Evolutionary conservation across 35 echinoderm and acorn worm genomes (phyloP).

Genomic region (Ophiothrix spiculata): DNA sequence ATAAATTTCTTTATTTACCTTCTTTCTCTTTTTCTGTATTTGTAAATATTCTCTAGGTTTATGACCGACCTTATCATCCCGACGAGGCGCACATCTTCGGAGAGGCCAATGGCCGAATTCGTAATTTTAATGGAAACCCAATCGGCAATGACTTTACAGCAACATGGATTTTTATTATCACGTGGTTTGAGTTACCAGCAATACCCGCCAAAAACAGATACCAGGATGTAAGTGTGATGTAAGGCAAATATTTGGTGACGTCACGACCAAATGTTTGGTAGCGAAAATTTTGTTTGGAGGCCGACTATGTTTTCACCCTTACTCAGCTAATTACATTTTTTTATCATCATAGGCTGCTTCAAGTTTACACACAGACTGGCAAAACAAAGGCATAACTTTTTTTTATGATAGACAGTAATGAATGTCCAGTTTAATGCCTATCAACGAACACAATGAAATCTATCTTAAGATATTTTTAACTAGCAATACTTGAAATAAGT

Average conservation of each 20-base stretch:
- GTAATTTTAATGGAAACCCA: background rate
- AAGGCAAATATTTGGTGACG: too few relatives aligned
- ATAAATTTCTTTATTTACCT: too few relatives aligned
- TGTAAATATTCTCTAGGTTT: background rate
- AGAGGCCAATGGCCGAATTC: background rate
- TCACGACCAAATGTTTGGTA: background rate
- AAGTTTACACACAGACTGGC: too few relatives aligned
- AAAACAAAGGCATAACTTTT: too few relatives aligned
- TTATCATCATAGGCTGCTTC: too few relatives aligned
- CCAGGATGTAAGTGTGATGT: background rate
- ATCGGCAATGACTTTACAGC: background rate
- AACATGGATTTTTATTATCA: slow-evolving; percentile 32
- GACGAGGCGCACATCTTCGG: background rate
- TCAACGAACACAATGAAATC: too few relatives aligned
- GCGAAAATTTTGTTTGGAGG: background rate
- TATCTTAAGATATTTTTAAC: too few relatives aligned
- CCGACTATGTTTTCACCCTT: too few relatives aligned
- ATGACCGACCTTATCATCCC: background rate
- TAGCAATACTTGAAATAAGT: too few relatives aligned
- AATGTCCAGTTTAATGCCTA: too few relatives aligned
- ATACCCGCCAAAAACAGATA: background rate
- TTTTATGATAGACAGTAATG: too few relatives aligned
- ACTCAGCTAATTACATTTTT: too few relatives aligned
- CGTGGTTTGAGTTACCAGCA: slow-evolving; percentile 23
- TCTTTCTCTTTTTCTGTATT: background rate